Evolutionary conservation across 2,797 vertebrate species (phyloP).

Genomic region (Peromyscus attwateri): DNA sequence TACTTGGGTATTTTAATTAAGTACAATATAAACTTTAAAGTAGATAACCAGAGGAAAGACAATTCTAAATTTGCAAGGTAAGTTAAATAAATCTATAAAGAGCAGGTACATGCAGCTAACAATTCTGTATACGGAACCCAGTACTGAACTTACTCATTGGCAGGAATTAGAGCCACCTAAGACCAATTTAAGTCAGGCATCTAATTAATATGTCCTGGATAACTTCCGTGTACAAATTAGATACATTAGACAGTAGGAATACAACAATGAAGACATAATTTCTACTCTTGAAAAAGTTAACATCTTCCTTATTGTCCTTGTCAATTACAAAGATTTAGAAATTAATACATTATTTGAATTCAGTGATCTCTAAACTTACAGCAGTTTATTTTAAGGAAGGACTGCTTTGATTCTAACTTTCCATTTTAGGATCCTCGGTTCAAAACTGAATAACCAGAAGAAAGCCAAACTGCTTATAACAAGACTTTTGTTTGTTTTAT

Average conservation of each 20-base stretch:
- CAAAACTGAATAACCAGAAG: constrained; percentile 39
- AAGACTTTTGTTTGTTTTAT: neutral
- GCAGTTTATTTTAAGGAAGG: constrained; percentile 39
- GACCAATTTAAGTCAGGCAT: neutral
- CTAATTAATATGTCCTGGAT: neutral
- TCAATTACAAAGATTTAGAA: neutral
- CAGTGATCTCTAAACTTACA: neutral
- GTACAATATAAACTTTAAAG: neutral
- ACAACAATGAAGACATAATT: neutral
- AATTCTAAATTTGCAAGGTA: neutral
- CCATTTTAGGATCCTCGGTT: neutral
- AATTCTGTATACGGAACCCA: neutral
- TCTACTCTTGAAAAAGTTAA: neutral
- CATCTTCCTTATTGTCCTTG: neutral
- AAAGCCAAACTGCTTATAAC: constrained; percentile 33
- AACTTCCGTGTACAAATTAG: neutral
- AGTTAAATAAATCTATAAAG: neutral
- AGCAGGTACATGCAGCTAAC: neutral
- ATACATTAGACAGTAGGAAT: neutral
- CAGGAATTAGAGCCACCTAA: neutral
- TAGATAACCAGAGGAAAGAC: neutral
- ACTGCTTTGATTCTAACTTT: constrained; percentile 47
- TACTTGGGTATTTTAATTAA: neutral
- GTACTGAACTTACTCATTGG: neutral
- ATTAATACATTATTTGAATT: neutral